Evolutionary conservation across 2,113 vertebrate genomes (phyloP).

Genomic region (Puntigrus tetrazona): DNA sequence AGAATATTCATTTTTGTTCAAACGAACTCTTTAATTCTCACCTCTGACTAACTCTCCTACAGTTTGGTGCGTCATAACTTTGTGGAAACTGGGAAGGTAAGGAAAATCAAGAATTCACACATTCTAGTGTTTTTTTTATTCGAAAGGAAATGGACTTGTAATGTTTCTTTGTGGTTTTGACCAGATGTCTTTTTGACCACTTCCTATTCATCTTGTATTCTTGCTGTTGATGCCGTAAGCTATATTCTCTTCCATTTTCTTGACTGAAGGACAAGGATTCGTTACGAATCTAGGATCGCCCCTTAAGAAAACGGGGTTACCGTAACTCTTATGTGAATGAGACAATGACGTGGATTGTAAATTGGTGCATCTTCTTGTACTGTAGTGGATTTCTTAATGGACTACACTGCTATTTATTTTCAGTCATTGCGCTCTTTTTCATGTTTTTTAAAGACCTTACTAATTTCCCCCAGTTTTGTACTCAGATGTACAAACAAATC

Average conservation of each 20-base stretch:
- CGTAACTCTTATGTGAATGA: background rate
- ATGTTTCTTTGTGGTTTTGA: background rate
- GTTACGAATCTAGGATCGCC: background rate
- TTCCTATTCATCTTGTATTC: background rate
- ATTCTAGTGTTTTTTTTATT: background rate
- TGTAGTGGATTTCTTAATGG: background rate
- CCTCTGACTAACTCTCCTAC: background rate
- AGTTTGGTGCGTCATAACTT: background rate
- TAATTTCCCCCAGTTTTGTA: background rate
- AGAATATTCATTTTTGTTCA: too few relatives aligned
- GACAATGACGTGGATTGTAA: background rate
- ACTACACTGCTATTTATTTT: constrained; percentile 19
- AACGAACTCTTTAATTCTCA: background rate
- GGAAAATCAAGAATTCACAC: background rate
- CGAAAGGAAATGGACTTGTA: background rate
- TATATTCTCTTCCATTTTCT: background rate
- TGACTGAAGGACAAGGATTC: background rate
- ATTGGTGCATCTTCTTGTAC: background rate
- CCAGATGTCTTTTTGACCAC: background rate
- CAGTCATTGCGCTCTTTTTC: background rate
- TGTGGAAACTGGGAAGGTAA: background rate
- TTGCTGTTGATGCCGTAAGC: background rate
- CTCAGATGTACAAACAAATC: background rate
- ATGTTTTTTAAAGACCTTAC: background rate
- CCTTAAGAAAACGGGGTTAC: background rate